Evolutionary conservation across 2,113 vertebrate genomes (phyloP).

Genomic region (Phoxinus phoxinus): DNA sequence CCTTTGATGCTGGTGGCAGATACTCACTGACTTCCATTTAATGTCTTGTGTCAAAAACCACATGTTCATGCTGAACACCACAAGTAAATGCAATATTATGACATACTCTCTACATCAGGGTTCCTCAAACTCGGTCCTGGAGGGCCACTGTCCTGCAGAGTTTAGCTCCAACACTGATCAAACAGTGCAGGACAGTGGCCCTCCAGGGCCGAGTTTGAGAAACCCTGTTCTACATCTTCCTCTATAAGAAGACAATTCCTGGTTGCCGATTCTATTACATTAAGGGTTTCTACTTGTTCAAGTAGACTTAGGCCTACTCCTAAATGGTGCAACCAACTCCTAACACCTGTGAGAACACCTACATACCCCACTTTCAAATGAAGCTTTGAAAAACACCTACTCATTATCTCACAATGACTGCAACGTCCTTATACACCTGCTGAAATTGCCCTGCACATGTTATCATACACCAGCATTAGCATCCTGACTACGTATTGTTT

Average conservation of each 20-base stretch:
- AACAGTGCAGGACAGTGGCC: no score
- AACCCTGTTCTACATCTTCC: no score
- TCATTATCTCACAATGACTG: neutral
- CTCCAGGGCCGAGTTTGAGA: no score
- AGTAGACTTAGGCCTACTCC: neutral
- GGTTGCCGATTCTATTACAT: neutral
- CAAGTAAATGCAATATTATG: no score
- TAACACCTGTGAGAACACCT: slow-evolving; percentile 5
- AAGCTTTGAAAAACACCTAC: neutral
- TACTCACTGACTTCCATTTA: slow-evolving; percentile 64
- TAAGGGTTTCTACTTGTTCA: no score
- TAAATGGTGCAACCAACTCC: neutral
- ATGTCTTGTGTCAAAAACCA: neutral
- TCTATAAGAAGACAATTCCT: neutral
- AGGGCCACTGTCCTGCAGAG: no score
- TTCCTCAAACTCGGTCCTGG: no score
- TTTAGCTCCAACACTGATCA: no score
- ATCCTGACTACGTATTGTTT: neutral
- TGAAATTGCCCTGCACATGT: neutral
- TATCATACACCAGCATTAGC: neutral
- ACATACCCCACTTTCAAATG: neutral
- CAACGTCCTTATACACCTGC: neutral
- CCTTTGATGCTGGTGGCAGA: slow-evolving; percentile 58
- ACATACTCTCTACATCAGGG: no score
- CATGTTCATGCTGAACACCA: neutral